Evolutionary conservation across 2,888 invertebrate genomes (phyloP).

Genomic region (Morpho deidamia): DNA sequence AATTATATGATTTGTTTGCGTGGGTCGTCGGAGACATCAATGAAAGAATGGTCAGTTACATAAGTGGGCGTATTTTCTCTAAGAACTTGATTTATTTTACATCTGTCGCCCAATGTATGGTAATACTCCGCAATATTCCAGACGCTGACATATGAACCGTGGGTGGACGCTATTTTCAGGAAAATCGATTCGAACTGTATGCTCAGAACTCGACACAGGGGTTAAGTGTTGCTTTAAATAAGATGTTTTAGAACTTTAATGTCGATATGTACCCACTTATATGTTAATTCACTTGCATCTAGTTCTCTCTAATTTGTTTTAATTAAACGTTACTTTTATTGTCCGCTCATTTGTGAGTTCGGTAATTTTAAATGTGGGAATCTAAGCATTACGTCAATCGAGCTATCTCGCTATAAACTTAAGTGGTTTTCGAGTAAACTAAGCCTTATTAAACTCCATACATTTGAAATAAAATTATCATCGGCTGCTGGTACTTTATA

Average conservation of each 20-base stretch:
- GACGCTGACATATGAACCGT: conserved; percentile 34
- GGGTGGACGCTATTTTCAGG: conserved; percentile 60
- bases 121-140: conserved; percentile 32
- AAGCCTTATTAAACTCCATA: conserved; percentile 2
- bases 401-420: background rate
- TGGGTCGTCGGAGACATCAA: conserved; percentile 15
- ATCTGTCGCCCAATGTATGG: conserved; percentile 35
- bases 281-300: conserved; percentile 4
- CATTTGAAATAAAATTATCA: conserved; percentile 1
- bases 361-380: conserved; percentile 11
- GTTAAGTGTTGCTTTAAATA: conserved; percentile 61
- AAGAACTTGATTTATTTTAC: conserved; percentile 35
- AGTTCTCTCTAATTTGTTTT: conserved; percentile 5
- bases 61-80: conserved; percentile 26
- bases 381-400: conserved; percentile 1
- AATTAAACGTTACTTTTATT: conserved; percentile 9
- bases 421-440: background rate
- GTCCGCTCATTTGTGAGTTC: conserved; percentile 1
- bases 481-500: conserved; percentile 3
- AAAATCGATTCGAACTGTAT: conserved; percentile 57
- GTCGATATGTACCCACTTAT: conserved; percentile 6
- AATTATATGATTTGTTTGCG: conserved; percentile 7
- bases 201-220: conserved; percentile 55
- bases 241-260: conserved; percentile 29
- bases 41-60: conserved; percentile 20